Conservation (phyloP, 2,797 vertebrate genomes). For the Crotalus adamanteus region DNA sequence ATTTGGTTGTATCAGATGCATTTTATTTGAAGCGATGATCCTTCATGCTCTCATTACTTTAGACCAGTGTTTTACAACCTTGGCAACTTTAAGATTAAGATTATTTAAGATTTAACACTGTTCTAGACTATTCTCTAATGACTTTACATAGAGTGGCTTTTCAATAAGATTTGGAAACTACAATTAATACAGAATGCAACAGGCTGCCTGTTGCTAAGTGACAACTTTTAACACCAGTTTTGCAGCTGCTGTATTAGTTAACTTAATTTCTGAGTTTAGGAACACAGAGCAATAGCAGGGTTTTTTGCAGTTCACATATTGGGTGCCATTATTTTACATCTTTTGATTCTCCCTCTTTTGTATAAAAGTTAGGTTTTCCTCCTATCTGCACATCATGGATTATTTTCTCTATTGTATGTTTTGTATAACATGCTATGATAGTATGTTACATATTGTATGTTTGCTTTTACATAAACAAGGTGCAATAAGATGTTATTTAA, state of each 20-base stretch:
- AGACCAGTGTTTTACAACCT: background rate
- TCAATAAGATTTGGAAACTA: background rate
- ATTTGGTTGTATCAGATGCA: background rate
- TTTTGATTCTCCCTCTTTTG: background rate
- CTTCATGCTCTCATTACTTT: background rate
- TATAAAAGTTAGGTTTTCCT: background rate
- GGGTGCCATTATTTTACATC: background rate
- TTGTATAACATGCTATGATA: background rate
- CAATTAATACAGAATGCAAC: background rate
- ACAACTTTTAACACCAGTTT: background rate
- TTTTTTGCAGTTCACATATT: background rate
- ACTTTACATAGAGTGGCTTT: background rate
- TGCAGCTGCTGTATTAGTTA: background rate
- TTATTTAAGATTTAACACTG: background rate
- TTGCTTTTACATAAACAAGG: background rate
- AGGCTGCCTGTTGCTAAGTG: background rate
- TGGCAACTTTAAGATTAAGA: background rate
- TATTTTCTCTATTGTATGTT: background rate
- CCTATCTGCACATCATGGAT: background rate
- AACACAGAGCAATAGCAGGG: background rate
- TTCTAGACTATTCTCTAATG: background rate
- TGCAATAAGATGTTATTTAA: background rate
- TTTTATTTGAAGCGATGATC: background rate
- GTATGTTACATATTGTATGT: background rate
- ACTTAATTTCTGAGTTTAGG: background rate